Percentiles rank a stretch among this genome's conserved stretches.
Evolutionary conservation across 2,113 vertebrate species (phyloP).

Genomic region (Salvelinus namaycush): DNA sequence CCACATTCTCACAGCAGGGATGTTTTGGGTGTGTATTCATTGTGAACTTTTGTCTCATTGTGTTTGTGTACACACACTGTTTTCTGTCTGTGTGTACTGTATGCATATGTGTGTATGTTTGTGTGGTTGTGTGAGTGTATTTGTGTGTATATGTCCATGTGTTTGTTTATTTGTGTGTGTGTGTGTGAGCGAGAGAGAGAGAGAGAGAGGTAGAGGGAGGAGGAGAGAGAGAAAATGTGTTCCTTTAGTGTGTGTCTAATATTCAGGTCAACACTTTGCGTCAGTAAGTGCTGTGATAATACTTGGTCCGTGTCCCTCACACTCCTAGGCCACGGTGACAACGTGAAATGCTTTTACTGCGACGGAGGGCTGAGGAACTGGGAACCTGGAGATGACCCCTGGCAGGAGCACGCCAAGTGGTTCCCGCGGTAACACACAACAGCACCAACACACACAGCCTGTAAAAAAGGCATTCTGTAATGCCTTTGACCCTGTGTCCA

Average conservation of each 20-base stretch:
- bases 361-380: slow-evolving; percentile 87
- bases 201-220: too few relatives aligned
- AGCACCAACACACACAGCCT: neutral
- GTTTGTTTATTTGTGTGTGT: too few relatives aligned
- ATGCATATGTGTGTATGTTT: too few relatives aligned
- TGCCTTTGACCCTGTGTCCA: neutral
- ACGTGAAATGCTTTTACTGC: slow-evolving; percentile 91
- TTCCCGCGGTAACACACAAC: slow-evolving; percentile 81
- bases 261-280: neutral
- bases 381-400: slow-evolving; percentile 87
- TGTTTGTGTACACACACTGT: neutral
- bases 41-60: neutral
- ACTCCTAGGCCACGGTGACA: slow-evolving; percentile 80
- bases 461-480: neutral
- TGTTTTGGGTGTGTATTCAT: neutral
- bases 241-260: neutral
- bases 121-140: too few relatives aligned
- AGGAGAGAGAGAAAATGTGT: too few relatives aligned
- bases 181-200: too few relatives aligned
- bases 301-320: neutral
- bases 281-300: neutral
- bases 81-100: too few relatives aligned
- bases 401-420: slow-evolving; percentile 93
- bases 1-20: too few relatives aligned
- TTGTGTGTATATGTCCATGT: too few relatives aligned